These are phyloP conservation scores for Hemaris fuciformis DNA, from an alignment of 2,888 invertebrate genomes.

Conservation along the genomic window DNA sequence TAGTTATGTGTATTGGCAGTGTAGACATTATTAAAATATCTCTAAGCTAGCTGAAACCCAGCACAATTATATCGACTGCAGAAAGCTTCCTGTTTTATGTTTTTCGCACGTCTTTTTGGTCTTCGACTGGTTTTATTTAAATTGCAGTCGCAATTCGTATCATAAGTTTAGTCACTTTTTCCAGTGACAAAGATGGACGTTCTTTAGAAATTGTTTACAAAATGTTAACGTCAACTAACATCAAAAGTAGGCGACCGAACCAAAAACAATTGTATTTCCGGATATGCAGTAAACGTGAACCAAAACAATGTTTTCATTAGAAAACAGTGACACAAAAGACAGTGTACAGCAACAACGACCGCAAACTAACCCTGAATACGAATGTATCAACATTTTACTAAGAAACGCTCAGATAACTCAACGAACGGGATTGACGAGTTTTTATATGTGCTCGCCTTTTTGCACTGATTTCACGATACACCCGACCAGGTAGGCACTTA, in stretches of 20 bases:
- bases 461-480: conserved; percentile 15
- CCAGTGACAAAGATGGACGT: no score
- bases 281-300: background rate
- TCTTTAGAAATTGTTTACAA: background rate
- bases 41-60: no score
- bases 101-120: no score
- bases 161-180: no score
- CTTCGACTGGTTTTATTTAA: no score
- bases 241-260: background rate
- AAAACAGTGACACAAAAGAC: conserved; percentile 12
- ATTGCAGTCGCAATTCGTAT: no score
- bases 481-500: conserved; percentile 14
- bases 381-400: conserved; percentile 14
- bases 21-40: no score
- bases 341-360: background rate
- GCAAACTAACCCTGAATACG: conserved; percentile 13
- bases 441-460: conserved; percentile 16
- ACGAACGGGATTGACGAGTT: conserved; percentile 18
- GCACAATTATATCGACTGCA: no score
- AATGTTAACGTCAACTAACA: background rate
- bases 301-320: background rate
- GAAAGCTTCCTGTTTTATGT: no score
- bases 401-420: conserved; percentile 10
- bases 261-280: background rate
- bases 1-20: no score